Conservation (phyloP, 2,888 invertebrate genomes). For the Julus scanicus region DNA sequence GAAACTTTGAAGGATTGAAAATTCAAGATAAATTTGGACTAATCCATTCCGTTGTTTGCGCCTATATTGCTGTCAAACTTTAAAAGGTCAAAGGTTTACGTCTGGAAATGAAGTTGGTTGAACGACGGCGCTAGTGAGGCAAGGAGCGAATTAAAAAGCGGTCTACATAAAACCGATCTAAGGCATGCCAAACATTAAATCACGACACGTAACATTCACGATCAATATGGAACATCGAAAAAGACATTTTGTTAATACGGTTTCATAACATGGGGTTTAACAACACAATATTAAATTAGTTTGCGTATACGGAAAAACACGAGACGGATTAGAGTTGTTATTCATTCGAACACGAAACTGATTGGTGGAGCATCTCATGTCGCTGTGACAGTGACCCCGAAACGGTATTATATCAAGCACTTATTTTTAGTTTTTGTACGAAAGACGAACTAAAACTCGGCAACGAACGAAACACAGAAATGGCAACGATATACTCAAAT, state of each 20-base stretch:
- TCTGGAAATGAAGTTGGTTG: not conserved
- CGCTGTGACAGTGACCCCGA: not conserved
- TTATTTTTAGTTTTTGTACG: not conserved
- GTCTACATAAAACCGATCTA: not conserved
- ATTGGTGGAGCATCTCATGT: not conserved
- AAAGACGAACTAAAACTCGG: not conserved
- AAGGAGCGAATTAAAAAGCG: too few species aligned
- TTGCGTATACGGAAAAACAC: not conserved
- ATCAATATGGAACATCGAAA: not conserved
- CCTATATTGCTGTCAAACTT: not conserved
- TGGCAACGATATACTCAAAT: not conserved
- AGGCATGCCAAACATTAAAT: not conserved
- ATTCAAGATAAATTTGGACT: too few species aligned
- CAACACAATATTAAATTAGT: not conserved
- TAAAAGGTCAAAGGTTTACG: not conserved
- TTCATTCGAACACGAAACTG: not conserved
- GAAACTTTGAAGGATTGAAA: too few species aligned
- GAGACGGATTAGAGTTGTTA: not conserved
- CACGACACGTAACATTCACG: not conserved
- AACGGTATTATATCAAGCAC: not conserved
- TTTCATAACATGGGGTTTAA: not conserved
- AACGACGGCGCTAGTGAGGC: too few species aligned
- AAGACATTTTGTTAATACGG: not conserved
- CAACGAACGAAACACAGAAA: not conserved
- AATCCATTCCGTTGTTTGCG: too few species aligned